Conservation (phyloP, 2,797 vertebrate species). For the Hypotaenidia okinawae region DNA sequence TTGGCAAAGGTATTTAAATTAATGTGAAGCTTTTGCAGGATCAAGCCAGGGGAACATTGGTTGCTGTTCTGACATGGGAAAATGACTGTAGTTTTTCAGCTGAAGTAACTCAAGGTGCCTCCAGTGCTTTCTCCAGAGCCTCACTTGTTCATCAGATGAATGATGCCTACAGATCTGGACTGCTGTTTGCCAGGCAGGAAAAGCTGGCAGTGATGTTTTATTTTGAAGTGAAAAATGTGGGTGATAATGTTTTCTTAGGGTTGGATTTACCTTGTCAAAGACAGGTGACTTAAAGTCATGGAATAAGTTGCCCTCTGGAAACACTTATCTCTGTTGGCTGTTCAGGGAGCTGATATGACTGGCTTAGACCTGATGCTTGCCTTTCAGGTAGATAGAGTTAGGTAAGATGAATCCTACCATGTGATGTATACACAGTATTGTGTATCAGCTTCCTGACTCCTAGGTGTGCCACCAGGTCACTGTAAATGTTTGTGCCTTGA, state of each 20-base stretch:
- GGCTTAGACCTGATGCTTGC: slow-evolving; percentile 9
- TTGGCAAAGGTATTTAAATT: neutral
- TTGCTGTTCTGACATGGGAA: neutral
- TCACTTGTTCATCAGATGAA: neutral
- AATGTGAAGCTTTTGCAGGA: neutral
- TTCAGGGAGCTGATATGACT: slow-evolving; percentile 32
- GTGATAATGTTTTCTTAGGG: neutral
- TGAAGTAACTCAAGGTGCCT: neutral
- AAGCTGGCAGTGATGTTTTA: neutral
- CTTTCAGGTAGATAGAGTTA: slow-evolving; percentile 56
- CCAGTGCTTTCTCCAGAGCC: neutral
- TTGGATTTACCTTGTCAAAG: slow-evolving; percentile 12
- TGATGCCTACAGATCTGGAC: neutral
- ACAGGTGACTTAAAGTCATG: slow-evolving; percentile 26
- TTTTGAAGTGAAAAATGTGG: neutral
- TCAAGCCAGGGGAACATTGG: neutral
- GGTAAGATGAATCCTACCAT: slow-evolving; percentile 63
- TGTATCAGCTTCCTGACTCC: neutral
- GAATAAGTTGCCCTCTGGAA: slow-evolving; percentile 69
- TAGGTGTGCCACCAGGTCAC: neutral
- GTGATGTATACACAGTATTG: neutral
- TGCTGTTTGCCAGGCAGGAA: neutral
- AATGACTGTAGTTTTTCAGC: neutral
- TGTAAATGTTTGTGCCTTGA: neutral
- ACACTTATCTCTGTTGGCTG: neutral